Conservation (phyloP, 2,113 vertebrate genomes). For the Pollachius pollachius region DNA sequence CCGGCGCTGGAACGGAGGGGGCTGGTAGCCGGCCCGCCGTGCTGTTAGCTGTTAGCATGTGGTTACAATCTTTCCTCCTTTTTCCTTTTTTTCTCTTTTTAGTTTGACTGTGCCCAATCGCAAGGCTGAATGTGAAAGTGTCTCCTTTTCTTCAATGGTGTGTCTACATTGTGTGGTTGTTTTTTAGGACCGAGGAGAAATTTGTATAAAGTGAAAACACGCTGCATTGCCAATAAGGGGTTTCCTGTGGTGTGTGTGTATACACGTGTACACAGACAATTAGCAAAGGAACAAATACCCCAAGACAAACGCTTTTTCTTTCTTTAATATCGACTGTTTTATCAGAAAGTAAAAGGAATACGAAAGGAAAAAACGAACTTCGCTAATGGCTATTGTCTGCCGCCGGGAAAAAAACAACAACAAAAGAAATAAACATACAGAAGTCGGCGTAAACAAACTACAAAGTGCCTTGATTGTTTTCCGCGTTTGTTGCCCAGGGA, state of each 20-base stretch:
- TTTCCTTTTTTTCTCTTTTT: neutral
- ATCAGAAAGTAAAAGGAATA: conserved; percentile 10
- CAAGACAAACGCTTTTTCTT: conserved; percentile 7
- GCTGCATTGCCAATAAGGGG: no score
- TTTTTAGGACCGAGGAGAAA: no score
- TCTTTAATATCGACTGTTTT: neutral
- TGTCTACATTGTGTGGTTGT: no score
- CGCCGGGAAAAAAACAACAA: conserved; percentile 12
- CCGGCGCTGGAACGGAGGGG: conserved; percentile 52
- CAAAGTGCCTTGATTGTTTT: conserved; percentile 37
- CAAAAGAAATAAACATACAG: conserved; percentile 13
- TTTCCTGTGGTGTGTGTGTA: neutral
- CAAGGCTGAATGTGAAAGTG: no score
- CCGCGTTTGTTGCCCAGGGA: conserved; percentile 50
- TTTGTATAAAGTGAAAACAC: no score
- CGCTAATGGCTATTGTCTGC: conserved; percentile 16
- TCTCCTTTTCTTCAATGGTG: no score
- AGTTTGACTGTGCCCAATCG: neutral
- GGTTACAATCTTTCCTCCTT: neutral
- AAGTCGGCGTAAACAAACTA: conserved; percentile 20
- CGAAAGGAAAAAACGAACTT: neutral
- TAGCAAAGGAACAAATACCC: conserved; percentile 3
- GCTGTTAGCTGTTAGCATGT: conserved; percentile 52
- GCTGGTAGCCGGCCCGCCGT: conserved; percentile 40
- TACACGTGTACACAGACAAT: neutral